Evolutionary conservation across 2,113 vertebrate species (phyloP).

Genomic region (Rhynchopsitta pachyrhyncha): DNA sequence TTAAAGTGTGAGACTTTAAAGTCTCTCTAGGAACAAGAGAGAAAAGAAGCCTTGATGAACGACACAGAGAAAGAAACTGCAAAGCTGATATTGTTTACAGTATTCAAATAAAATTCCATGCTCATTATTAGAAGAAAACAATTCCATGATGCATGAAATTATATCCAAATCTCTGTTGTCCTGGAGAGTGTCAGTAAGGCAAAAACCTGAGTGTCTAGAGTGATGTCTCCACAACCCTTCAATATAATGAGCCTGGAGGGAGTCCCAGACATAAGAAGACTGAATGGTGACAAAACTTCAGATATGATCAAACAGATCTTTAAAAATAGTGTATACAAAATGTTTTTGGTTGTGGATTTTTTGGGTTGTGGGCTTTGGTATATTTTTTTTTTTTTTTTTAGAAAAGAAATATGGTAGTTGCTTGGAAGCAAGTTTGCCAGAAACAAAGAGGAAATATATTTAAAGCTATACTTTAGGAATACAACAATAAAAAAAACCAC

Average conservation of each 20-base stretch:
- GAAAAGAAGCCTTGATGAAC: neutral
- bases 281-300: neutral
- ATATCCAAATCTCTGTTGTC: neutral
- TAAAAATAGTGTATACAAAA: neutral
- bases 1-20: neutral
- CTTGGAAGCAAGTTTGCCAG: neutral
- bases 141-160: neutral
- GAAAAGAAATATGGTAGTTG: neutral
- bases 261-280: neutral
- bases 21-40: neutral
- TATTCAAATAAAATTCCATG: neutral
- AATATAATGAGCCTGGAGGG: neutral
- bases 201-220: neutral
- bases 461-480: neutral
- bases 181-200: neutral
- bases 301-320: neutral
- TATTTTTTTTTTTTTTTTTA: no score
- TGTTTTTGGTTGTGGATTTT: neutral
- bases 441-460: neutral
- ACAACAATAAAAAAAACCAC: accelerated
- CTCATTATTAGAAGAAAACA: neutral
- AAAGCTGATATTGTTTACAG: neutral
- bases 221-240: neutral
- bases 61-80: neutral
- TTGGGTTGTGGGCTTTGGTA: neutral